These are phyloP conservation scores for Perognathus longimembris DNA, from an alignment of 2,113 vertebrate genomes.

Conservation along the genomic window DNA sequence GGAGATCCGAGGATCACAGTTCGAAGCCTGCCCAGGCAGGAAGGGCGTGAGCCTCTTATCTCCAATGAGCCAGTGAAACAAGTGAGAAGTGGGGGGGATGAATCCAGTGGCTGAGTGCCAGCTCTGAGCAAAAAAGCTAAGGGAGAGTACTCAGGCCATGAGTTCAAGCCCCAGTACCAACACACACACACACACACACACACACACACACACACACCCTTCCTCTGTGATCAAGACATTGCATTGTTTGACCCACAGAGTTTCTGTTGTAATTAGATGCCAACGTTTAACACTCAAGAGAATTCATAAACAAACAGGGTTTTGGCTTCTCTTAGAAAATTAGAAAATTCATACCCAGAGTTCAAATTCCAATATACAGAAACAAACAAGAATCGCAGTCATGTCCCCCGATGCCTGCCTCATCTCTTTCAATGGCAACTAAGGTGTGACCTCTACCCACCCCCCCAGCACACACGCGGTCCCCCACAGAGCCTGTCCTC, in stretches of 20 bases:
- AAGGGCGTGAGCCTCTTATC: too few species aligned
- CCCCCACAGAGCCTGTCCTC: not conserved
- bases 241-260: not conserved
- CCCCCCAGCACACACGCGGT: not conserved
- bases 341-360: not conserved
- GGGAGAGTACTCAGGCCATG: too few species aligned
- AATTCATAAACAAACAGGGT: not conserved
- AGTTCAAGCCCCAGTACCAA: too few species aligned
- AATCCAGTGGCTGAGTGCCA: too few species aligned
- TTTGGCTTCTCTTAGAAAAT: not conserved
- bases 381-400: not conserved
- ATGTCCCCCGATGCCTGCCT: too few species aligned
- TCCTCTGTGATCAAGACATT: not conserved
- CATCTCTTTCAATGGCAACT: not conserved
- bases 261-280: constrained; percentile 39
- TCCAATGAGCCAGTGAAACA: too few species aligned
- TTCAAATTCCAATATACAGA: not conserved
- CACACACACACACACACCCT: not conserved
- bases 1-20: too few species aligned
- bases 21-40: too few species aligned
- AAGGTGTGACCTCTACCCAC: not conserved
- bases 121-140: too few species aligned
- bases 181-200: too few species aligned
- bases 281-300: not conserved
- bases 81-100: too few species aligned